phyloP scores from a whole-genome alignment of 2,113 vertebrate species.

The Pseudorectes ferrugineus region DNA sequence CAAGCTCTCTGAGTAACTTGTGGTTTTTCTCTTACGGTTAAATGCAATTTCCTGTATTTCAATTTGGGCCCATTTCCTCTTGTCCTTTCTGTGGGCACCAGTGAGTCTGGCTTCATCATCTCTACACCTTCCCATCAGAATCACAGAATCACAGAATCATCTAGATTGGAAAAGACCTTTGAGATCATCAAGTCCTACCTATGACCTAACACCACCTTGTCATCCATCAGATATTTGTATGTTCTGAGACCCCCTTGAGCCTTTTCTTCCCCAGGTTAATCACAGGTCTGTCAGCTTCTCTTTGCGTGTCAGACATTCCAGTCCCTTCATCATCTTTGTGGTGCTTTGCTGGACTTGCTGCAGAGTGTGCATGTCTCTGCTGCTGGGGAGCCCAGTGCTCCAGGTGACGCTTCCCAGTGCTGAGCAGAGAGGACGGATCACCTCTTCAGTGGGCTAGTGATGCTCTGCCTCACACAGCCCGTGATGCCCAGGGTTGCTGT shows the following conservation, averaged over 20 bases:
- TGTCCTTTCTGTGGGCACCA: not conserved
- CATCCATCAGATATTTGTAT: not conserved
- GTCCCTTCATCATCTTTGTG: not conserved
- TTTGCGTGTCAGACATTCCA: not conserved
- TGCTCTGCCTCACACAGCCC: fast-evolving
- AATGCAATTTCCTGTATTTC: not conserved
- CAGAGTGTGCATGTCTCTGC: not conserved
- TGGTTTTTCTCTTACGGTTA: not conserved
- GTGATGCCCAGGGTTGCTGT: not conserved
- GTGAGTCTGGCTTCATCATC: not conserved
- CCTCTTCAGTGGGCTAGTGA: not conserved
- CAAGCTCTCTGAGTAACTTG: not conserved
- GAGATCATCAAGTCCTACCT: not conserved
- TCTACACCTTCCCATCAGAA: not conserved
- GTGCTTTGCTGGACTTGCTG: not conserved
- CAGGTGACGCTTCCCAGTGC: not conserved
- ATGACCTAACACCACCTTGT: not conserved
- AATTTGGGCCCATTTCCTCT: not conserved
- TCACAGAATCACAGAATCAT: not conserved
- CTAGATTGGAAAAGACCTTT: not conserved
- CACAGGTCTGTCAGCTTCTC: not conserved
- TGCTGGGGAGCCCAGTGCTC: not conserved
- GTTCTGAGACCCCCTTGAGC: fast-evolving
- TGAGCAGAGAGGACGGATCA: not conserved
- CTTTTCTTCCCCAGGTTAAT: not conserved